A percentile compares a stretch with the other conserved stretches of the same genome.
Conservation (phyloP, 2,888 invertebrate species). For the Caenorhabditis japonica region DNA sequence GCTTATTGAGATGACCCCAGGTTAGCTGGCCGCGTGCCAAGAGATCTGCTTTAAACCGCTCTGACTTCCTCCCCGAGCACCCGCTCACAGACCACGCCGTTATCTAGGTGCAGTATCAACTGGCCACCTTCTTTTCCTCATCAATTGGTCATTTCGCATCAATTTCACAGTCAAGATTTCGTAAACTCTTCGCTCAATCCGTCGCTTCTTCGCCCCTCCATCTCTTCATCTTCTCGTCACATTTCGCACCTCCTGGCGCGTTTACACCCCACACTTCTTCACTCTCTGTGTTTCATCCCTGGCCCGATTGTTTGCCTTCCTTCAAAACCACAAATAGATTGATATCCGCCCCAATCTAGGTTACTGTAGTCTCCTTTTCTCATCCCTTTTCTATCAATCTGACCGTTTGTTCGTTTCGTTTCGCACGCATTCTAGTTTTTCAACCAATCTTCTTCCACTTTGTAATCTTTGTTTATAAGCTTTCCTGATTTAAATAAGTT, state of each 20-base stretch:
- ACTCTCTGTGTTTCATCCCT: conserved; percentile 21
- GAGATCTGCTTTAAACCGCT: conserved; percentile 38
- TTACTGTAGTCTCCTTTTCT: conserved; percentile 23
- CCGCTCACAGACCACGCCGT: conserved; percentile 28
- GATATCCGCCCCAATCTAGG: conserved; percentile 39
- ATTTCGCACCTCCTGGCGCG: conserved; percentile 38
- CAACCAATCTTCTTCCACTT: too few species aligned
- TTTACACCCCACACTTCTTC: conserved; percentile 32
- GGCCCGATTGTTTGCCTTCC: conserved; percentile 42
- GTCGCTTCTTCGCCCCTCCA: conserved; percentile 8
- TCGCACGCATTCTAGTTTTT: too few species aligned
- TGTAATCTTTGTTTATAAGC: too few species aligned
- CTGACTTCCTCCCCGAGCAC: conserved; percentile 3
- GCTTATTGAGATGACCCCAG: conserved; percentile 35
- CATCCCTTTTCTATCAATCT: conserved; percentile 1
- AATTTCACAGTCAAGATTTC: conserved; percentile 48
- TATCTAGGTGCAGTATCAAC: conserved; percentile 39
- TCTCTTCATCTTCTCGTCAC: conserved; percentile 42
- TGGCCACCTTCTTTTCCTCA: conserved; percentile 15
- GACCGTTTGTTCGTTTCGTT: conserved; percentile 32
- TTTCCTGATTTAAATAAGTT: too few species aligned
- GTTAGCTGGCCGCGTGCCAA: conserved; percentile 44
- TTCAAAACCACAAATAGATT: conserved; percentile 29
- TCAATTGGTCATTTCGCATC: conserved; percentile 39
- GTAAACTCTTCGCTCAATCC: conserved; percentile 47